Evolutionary conservation across 2,888 invertebrate species (phyloP), one percentile per base, ranked within the genome.

Genomic region (Stegana nigrithorax): DNA sequence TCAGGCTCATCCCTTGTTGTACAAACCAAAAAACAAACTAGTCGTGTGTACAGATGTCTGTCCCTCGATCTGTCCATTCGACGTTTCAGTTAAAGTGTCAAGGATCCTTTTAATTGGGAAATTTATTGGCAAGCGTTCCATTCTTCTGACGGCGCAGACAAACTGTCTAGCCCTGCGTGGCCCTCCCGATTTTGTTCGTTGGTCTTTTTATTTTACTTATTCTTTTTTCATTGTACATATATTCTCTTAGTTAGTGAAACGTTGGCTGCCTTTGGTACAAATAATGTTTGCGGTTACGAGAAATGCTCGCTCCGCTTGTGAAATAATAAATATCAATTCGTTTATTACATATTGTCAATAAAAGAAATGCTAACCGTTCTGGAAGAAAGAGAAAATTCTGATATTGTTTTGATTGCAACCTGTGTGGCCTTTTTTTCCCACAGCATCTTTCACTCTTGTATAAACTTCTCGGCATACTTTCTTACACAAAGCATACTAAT

Each of bases 21-120:
- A 44, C 45, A 50, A 51, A 58, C 56, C 45, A 64, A 42, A 51
- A 1, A 42, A 62, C 64, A 64, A 64, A 66, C 57, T 65, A 68
- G 72, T 71, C 39, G n/a, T n/a, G n/a, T n/a, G n/a, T n/a, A n/a
- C n/a, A n/a, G n/a, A n/a, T n/a, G n/a, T n/a, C n/a, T n/a, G n/a
- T n/a, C n/a, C n/a, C n/a, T 32, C 60, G 53, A 56, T 66, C 71
- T 63, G 62, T n/a, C n/a, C n/a, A n/a, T n/a, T n/a, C n/a, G 75
- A 72, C 68, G 64, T 73, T 69, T 65, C 55, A 66, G 69, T 67
- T 68, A 71, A 82, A 75, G 73, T 81, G 82, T 82, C 83, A 82
- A 78, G 71, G 68, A 75, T 79, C 73, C 76, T 76, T 81, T 82
- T 80, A 78, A 82, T 80, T 81, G 73, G 70, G 66, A 81, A 81